phyloP scores from a whole-genome alignment of 2,113 vertebrate genomes.

The Numida meleagris region DNA sequence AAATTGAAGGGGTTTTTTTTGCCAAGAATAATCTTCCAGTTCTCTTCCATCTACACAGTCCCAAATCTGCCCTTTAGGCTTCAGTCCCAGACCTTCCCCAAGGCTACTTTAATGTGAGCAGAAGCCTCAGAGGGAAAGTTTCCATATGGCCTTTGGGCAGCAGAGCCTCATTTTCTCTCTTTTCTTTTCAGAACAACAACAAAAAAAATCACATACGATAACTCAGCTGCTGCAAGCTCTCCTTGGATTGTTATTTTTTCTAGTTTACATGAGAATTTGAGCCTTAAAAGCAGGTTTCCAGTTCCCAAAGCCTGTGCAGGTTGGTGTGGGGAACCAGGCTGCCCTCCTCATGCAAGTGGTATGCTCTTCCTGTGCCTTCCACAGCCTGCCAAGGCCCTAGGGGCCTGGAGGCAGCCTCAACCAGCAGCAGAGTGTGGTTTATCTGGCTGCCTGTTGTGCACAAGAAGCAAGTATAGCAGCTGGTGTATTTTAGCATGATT shows the following conservation, averaged over 20 bases:
- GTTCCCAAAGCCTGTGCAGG: background rate
- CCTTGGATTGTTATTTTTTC: background rate
- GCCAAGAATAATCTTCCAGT: background rate
- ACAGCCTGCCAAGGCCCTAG: background rate
- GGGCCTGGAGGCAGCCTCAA: background rate
- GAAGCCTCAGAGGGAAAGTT: background rate
- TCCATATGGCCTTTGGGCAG: background rate
- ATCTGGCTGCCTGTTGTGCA: background rate
- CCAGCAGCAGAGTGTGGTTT: background rate
- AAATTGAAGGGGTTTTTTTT: fast-evolving
- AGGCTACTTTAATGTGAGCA: background rate
- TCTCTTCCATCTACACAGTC: background rate
- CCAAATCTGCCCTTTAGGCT: background rate
- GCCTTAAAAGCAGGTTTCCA: background rate
- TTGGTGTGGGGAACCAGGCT: background rate
- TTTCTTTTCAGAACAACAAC: fast-evolving
- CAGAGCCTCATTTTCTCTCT: background rate
- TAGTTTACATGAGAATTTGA: background rate
- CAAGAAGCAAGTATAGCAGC: background rate
- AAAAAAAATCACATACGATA: background rate
- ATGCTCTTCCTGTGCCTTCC: background rate
- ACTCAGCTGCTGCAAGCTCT: background rate
- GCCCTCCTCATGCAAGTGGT: background rate
- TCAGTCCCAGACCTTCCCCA: background rate
- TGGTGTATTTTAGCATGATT: conserved; percentile 42